Evolutionary conservation across 1,140 invertebrate species (phyloP).

Genomic region (Akabosia matsudoensis): DNA sequence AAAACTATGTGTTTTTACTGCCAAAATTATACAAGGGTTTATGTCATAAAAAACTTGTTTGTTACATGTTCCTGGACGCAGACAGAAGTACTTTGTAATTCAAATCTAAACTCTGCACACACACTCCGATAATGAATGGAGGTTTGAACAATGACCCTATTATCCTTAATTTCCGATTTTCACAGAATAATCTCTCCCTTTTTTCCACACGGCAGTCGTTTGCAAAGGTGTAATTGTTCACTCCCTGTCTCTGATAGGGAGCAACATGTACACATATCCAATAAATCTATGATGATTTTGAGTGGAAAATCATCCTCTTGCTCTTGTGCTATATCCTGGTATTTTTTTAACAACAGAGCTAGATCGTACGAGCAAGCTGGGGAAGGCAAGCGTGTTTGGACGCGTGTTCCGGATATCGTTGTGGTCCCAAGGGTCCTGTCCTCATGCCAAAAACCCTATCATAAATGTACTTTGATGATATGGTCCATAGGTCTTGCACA

Average conservation of each 20-base stretch:
- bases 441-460: constrained; percentile 21
- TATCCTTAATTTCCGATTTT: constrained; percentile 13
- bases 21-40: neutral
- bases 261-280: too few relatives aligned
- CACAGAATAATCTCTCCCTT: neutral
- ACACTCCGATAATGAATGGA: neutral
- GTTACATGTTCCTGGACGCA: too few relatives aligned
- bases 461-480: constrained; percentile 21
- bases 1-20: neutral
- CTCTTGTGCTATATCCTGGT: too few relatives aligned
- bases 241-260: neutral
- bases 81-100: too few relatives aligned
- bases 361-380: too few relatives aligned
- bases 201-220: neutral
- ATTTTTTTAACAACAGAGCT: too few relatives aligned
- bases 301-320: too few relatives aligned
- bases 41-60: too few relatives aligned
- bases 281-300: too few relatives aligned
- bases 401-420: constrained; percentile 13
- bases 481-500: constrained; percentile 23
- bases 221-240: neutral
- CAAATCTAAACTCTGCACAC: neutral
- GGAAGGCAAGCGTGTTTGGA: constrained; percentile 19
- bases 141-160: neutral
- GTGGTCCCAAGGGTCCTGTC: constrained; percentile 17